Evolutionary conservation across 2,888 invertebrate genomes (phyloP).

Genomic region (Malachius bipustulatus): DNA sequence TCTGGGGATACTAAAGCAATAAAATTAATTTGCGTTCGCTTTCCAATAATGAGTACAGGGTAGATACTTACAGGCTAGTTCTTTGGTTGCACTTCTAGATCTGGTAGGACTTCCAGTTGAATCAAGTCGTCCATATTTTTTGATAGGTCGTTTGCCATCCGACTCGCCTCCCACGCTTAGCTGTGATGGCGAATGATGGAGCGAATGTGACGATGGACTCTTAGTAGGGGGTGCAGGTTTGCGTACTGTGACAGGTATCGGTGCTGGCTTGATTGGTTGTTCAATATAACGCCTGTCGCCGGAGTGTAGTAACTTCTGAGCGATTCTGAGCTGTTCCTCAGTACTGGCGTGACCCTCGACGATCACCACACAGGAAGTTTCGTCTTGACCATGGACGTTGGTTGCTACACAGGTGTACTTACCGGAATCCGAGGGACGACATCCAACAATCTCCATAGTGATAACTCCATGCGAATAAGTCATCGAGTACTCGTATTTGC

Average conservation of each 20-base stretch:
- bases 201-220: slow-evolving; percentile 28
- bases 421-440: slow-evolving; percentile 89
- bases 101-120: slow-evolving; percentile 70
- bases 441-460: slow-evolving; percentile 92
- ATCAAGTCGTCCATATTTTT: slow-evolving; percentile 60
- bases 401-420: slow-evolving; percentile 90
- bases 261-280: slow-evolving; percentile 69
- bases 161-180: slow-evolving; percentile 36
- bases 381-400: slow-evolving; percentile 88
- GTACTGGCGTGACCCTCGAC: slow-evolving; percentile 78
- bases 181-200: slow-evolving; percentile 37
- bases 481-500: slow-evolving; percentile 84
- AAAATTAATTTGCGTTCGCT: slow-evolving; percentile 7
- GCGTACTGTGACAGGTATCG: slow-evolving; percentile 57
- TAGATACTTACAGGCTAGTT: slow-evolving; percentile 73
- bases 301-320: slow-evolving; percentile 79
- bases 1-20: slow-evolving; percentile 74
- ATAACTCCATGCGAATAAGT: slow-evolving; percentile 89
- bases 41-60: too few relatives aligned
- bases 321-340: slow-evolving; percentile 71
- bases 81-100: slow-evolving; percentile 82
- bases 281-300: slow-evolving; percentile 84
- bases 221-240: slow-evolving; percentile 37
- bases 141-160: slow-evolving; percentile 41
- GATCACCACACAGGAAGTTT: slow-evolving; percentile 89